phyloP scores from a whole-genome alignment of 1,140 invertebrate species.

The Drosophila ananassae region DNA sequence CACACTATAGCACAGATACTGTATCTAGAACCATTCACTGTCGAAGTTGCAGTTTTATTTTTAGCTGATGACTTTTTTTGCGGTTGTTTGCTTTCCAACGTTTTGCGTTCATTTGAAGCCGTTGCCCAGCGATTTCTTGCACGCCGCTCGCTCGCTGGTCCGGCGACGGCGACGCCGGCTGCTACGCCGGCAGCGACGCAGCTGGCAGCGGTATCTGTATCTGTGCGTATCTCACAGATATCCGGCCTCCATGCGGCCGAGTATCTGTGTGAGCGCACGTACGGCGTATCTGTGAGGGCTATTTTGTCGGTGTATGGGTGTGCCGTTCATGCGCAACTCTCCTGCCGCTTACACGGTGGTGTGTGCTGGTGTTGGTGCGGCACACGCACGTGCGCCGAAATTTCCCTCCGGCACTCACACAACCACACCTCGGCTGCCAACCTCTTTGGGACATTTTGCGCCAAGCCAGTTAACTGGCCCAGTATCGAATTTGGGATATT shows the following conservation, averaged over 20 bases:
- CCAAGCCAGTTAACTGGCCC: constrained; percentile 32
- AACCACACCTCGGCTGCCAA: constrained; percentile 11
- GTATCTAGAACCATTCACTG: constrained; percentile 23
- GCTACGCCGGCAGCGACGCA: constrained; percentile 48
- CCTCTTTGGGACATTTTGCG: constrained; percentile 38
- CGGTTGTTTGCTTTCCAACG: constrained; percentile 83
- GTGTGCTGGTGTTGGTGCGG: neutral
- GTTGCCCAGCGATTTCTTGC: constrained; percentile 76
- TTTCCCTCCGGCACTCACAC: constrained; percentile 25
- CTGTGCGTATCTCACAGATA: constrained; percentile 80
- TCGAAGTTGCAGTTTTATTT: constrained; percentile 65
- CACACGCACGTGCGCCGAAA: constrained; percentile 35
- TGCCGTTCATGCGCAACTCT: constrained; percentile 49
- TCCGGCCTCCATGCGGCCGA: constrained; percentile 22
- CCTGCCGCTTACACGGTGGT: constrained; percentile 1
- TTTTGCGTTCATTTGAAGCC: constrained; percentile 83
- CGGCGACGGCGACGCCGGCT: constrained; percentile 32
- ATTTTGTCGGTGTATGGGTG: constrained; percentile 5
- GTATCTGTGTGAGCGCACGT: constrained; percentile 64
- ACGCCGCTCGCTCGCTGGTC: constrained; percentile 60
- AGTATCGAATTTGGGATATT: constrained; percentile 47
- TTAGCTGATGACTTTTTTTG: constrained; percentile 72
- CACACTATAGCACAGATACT: constrained; percentile 8
- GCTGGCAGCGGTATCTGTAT: constrained; percentile 56
- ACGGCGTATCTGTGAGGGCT: constrained; percentile 62